Base-by-base conservation (phyloP, 2,113 vertebrate genomes). In the Catharus fuscescens region DNA sequence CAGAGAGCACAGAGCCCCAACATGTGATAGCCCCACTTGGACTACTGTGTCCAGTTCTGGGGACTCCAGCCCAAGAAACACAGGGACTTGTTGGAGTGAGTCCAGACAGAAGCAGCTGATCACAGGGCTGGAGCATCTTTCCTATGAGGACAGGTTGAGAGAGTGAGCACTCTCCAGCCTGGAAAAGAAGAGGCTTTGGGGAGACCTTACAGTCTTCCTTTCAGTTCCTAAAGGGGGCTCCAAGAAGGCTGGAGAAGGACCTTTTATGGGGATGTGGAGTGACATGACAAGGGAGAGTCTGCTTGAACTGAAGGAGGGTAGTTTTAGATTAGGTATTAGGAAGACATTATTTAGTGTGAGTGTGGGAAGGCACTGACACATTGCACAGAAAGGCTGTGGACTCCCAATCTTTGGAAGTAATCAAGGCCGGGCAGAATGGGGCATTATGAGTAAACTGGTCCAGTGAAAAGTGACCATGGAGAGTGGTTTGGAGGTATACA, bases 1-100 rank as follows among this genome's bases (percentile, higher is more conserved):
- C 14, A 28, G 9, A 74, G 19, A 4, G 5, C 1, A 0, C 56
- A 29, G n/a, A 81, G 16, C n/a, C 7, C 12, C 0, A 3, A 2
- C 6, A 29, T 45, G 12, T 4, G 1, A 18, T 88, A 15, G 6
- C 36, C 31, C 12, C 18, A 23, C 47, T 14, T 48, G 34, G 25
- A 69, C 47, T 61, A 4, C 14, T 45, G 18, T 10, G 16, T 44
- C 32, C 18, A 25, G n/a, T 28, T 76, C 25, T 26, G 25, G n/a
- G 32, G 5, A 6, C 14, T 14, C 50, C 60, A 73, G 0, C 2
- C 0, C 18, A 32, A 19, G 42, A 31, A 71, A 50, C 18, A 26
- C 6, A 31, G 6, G 11, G 50, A 44, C 15, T 10, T 50, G 42
- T 36, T 31, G 44, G 9, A 69, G 13, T 24, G 16, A 60, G 19